Base-by-base conservation (phyloP, 2,113 vertebrate genomes). In the Chroicocephalus ridibundus region DNA sequence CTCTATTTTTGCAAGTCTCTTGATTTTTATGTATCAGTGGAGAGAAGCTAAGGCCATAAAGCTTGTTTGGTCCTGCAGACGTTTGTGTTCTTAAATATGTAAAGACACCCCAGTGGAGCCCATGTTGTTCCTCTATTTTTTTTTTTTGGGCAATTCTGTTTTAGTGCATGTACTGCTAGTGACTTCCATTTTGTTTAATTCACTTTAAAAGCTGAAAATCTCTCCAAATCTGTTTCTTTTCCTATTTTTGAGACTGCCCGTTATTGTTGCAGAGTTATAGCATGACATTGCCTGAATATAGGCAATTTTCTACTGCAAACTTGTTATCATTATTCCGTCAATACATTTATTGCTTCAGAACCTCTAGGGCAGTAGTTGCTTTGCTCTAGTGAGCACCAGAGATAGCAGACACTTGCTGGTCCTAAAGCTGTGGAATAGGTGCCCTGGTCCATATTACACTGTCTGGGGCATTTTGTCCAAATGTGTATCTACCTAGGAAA, bases 271-370 rank as follows among this genome's bases (percentile, higher is more conserved):
- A 75, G 92, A 93, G 77, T 80, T 97, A 88, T 65, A 97, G 91
- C 93, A 87, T 94, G 97, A 91, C 89, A 65, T 62, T 62, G 74
- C 81, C 83, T 91, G 86, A 88, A 89, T 91, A 87, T 8, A 88
- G 91, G 91, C 93, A 96, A 94, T 97, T 93, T 97, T 96, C 96
- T 93, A 26, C 95, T 58, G 83, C 94, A 86, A 94, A 84, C 86
- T 91, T 54, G 93, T 94, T 94, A 97, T 95, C 95, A 76, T 91
- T 90, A 70, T 81, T 65, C 78, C 44, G 38, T 87, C 94, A 94
- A 95, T 87, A 90, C 74, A 72, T 97, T 95, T 96, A 94, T 84
- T 96, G 91, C 96, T 87, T 95, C 78, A 85, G 74, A 94, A 96
- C 61, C 93, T 94, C 82, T 90, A 90, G 94, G 89, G 74, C 90